Base-by-base conservation (phyloP, 2,888 invertebrate species). In the Osmoderma eremita region DNA sequence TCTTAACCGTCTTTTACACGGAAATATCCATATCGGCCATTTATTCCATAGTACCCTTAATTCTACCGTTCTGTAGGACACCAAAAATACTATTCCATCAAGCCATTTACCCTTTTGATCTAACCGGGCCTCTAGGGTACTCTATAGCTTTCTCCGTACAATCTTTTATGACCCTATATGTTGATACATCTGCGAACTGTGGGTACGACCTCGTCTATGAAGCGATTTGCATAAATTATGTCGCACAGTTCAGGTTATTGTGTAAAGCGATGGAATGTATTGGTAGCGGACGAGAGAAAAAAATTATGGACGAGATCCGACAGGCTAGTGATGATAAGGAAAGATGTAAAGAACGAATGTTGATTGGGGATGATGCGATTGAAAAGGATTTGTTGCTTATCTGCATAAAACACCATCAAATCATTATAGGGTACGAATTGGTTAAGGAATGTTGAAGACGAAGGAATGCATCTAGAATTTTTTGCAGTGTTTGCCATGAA, bases 161-260 rank as follows among this genome's bases (percentile, higher is more conserved):
- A 64, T 45, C 51, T 3, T 54, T 71, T 20, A 61, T 61, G 8
- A 69, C 69, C 42, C 13, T 68, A 0, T 68, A 65, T 48, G 10
- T 69, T 1, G 48, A 67, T 1, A 62, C 71, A 8, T 20, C 65
- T 2, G 39, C 65, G 10, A 71, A 70, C 20, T 62, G 69, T n/a
- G 71, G 71, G 1, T 69, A 73, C 49, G 73, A 73, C 48, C 61
- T 65, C 51, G 17, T 73, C 1, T 69, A 68, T 51, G 49, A 72
- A 18, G 65, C 71, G 18, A 50, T 72, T 24, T 67, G 69, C 36
- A 18, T 41, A 0, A 71, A 70, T 67, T 67, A 68, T 5, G 56
- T 69, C 1, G 66, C 70, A 1, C 73, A 73, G 38, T 72, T 70
- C 65, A 67, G 49, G 18, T 30, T 73, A 20, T 20, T 72, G 10